Evolutionary conservation across 1,140 invertebrate genomes (phyloP), one percentile per base, ranked within the genome.

Genomic region (Magallana gigas): DNA sequence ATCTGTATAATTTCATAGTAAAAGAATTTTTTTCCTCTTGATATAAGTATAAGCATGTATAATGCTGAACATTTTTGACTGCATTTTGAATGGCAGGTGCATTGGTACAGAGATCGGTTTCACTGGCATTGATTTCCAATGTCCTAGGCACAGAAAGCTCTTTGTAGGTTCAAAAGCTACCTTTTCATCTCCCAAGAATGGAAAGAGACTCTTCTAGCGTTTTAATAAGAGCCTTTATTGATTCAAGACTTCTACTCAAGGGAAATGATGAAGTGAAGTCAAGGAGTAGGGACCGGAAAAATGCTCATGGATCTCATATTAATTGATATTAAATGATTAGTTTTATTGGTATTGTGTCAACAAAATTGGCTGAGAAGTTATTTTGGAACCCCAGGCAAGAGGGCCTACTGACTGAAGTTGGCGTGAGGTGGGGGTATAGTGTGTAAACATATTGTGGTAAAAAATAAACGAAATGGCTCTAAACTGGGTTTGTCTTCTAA

Each of bases 261-360:
- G 68, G 68, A 76, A 29, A 76, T 76, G 68, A 76, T 76, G 68
- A 76, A 76, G 68, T 76, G 68, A 76, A 76, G 68, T 76, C 68
- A 76, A 76, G 68, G 68, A 76, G 68, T 76, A 76, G 68, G 36
- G 23, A 76, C 18, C 23, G 23, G 68, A 76, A 76, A 48, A 76
- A 76, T 76, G 68, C 23, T 76, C 68, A 76, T 12, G 68, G 68
- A 76, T 76, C 60, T 62, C 68, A 11, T 36, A 76, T 76, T 76
- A 76, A 76, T 71, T 76, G 68, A 76, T 76, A 29, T 76, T 76
- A 76, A 76, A 76, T 76, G 68, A 76, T 76, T 76, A 76, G 68
- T 29, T 36, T 36, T 76, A 76, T 76, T 29, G 23, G 68, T 11
- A 76, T 76, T 12, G 8, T 76, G 68, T 76, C 29, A 76, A 76